A percentile compares a stretch with the other conserved stretches of the same genome.
Evolutionary conservation across 2,888 invertebrate species (phyloP).

Genomic region (Ophion costatus): DNA sequence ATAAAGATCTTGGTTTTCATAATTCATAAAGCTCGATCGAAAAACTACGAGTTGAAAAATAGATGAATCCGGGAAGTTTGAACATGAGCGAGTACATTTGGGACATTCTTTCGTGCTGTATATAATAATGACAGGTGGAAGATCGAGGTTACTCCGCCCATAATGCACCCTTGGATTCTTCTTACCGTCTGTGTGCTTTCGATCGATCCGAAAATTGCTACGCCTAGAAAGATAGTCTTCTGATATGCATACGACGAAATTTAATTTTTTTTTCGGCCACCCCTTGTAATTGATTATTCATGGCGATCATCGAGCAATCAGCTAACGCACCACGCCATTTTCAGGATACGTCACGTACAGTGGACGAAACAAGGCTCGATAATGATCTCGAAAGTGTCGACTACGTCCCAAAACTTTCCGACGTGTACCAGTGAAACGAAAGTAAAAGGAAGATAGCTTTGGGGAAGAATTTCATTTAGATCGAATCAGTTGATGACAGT

Average conservation of each 20-base stretch:
- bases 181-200: background rate
- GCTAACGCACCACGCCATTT: background rate
- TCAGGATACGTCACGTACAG: background rate
- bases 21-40: background rate
- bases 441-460: background rate
- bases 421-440: background rate
- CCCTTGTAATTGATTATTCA: background rate
- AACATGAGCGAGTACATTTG: conserved; percentile 4
- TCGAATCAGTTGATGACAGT: background rate
- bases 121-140: background rate
- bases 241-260: background rate
- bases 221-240: background rate
- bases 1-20: background rate
- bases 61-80: conserved; percentile 32
- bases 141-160: background rate
- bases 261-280: background rate
- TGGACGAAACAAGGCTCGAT: background rate
- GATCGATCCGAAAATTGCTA: background rate
- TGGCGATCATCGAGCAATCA: background rate
- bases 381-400: background rate
- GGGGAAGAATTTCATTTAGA: background rate
- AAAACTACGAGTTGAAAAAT: conserved; percentile 18
- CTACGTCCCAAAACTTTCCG: background rate
- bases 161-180: background rate
- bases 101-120: background rate